Evolutionary conservation across 37 sponge, comb jelly and placozoan species (phyloP).

Genomic region (Beroe ovata): DNA sequence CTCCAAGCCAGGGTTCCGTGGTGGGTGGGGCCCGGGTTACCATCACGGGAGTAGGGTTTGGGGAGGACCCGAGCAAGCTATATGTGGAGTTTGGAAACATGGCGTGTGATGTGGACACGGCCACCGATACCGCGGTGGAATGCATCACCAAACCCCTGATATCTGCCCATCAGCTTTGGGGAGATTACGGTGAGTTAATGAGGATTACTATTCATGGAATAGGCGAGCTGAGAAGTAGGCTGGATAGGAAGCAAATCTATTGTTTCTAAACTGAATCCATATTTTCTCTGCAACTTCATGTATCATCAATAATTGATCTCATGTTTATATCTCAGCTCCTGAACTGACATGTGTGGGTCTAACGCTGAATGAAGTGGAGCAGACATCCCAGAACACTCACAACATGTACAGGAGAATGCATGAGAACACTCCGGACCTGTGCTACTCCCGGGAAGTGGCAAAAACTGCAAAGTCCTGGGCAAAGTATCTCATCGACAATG

Average conservation of each 20-base stretch:
- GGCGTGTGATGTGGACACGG: neutral
- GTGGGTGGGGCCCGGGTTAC: slow-evolving; percentile 16
- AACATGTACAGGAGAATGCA: slow-evolving; percentile 40
- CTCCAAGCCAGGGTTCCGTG: neutral
- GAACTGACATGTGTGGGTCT: slow-evolving; percentile 6
- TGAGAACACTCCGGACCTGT: slow-evolving; percentile 29
- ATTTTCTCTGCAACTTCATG: no score
- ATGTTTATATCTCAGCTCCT: neutral
- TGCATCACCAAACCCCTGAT: neutral
- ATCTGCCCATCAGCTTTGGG: slow-evolving; percentile 1
- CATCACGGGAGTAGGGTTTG: slow-evolving; percentile 22
- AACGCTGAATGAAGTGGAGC: neutral
- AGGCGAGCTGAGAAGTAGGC: no score
- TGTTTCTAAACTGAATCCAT: no score
- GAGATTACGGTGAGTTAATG: slow-evolving; percentile 3
- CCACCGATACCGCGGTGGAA: neutral
- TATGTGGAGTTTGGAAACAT: slow-evolving; percentile 10
- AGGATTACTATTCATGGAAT: no score
- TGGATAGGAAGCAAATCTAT: no score
- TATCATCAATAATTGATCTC: no score
- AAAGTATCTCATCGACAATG: neutral
- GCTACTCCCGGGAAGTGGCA: neutral
- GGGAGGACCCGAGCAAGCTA: neutral
- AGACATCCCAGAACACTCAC: slow-evolving; percentile 23
- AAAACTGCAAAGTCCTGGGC: slow-evolving; percentile 39